Percentiles rank a stretch among this genome's conserved stretches.
Conservation (phyloP, 2,797 vertebrate species). For the Clarias fuscus region DNA sequence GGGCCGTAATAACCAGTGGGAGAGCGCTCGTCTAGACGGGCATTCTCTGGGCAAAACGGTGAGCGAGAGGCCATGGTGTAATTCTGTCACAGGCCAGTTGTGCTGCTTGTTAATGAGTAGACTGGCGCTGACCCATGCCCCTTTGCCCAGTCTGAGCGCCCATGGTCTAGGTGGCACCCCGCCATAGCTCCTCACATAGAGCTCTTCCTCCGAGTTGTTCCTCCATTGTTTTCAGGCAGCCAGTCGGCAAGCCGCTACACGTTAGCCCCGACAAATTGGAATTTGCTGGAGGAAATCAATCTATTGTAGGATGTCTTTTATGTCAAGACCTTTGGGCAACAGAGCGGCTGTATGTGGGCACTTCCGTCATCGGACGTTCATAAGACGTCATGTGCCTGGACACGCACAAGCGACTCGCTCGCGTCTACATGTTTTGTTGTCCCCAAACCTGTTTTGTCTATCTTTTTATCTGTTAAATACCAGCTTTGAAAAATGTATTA, state of each 20-base stretch:
- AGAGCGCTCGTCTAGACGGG: slow-evolving; percentile 25
- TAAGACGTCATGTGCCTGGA: neutral
- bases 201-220: neutral
- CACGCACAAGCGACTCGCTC: neutral
- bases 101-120: slow-evolving; percentile 14
- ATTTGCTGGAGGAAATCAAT: neutral
- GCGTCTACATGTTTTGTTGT: slow-evolving; percentile 20
- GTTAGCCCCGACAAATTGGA: slow-evolving; percentile 8
- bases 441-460: slow-evolving; percentile 37
- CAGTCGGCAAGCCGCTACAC: slow-evolving; percentile 7
- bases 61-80: neutral
- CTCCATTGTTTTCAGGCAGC: slow-evolving; percentile 22
- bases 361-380: neutral
- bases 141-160: neutral
- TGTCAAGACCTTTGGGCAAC: neutral
- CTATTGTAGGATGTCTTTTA: slow-evolving; percentile 3
- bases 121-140: slow-evolving; percentile 14
- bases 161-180: slow-evolving; percentile 8
- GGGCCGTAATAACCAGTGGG: slow-evolving; percentile 14
- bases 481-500: slow-evolving; percentile 14
- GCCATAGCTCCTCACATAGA: slow-evolving; percentile 5
- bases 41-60: slow-evolving; percentile 36
- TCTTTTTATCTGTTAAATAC: slow-evolving; percentile 31
- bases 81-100: slow-evolving; percentile 11
- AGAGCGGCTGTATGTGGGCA: neutral